These are phyloP conservation scores for Limnodromus scolopaceus DNA, from an alignment of 2,797 vertebrate species.

Conservation along the genomic window DNA sequence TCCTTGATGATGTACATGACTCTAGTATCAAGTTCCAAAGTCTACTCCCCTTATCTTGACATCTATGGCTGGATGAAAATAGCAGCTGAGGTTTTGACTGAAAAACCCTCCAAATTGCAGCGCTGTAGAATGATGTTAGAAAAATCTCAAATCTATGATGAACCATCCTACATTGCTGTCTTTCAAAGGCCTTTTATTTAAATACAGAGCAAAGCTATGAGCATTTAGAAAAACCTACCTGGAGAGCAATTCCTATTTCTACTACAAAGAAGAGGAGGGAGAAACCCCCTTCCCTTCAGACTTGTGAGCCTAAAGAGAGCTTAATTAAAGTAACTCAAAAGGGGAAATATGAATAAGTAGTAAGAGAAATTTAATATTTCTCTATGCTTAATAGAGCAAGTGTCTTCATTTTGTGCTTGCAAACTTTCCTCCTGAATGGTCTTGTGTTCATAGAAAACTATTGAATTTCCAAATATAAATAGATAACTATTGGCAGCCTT, in stretches of 20 bases:
- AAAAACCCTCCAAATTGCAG: neutral
- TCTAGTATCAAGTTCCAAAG: conserved; percentile 3
- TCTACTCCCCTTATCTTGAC: neutral
- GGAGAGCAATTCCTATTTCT: neutral
- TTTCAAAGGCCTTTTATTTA: neutral
- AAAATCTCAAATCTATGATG: neutral
- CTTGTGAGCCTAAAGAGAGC: neutral
- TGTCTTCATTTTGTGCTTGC: neutral
- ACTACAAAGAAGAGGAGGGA: neutral
- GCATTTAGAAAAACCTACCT: neutral
- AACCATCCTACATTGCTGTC: neutral
- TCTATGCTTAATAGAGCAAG: neutral
- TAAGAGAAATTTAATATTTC: neutral
- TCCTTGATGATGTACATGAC: neutral
- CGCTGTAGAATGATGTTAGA: neutral
- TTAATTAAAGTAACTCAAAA: conserved; percentile 28
- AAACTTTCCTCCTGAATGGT: neutral
- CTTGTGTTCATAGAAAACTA: neutral
- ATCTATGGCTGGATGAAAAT: conserved; percentile 33
- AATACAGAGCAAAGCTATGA: neutral
- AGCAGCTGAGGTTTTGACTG: neutral
- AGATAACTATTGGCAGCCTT: neutral
- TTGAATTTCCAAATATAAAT: conserved; percentile 3
- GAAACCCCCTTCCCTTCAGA: neutral
- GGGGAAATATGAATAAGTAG: neutral